Conservation (phyloP, 2,888 invertebrate genomes). For the Autographa pulchrina region DNA sequence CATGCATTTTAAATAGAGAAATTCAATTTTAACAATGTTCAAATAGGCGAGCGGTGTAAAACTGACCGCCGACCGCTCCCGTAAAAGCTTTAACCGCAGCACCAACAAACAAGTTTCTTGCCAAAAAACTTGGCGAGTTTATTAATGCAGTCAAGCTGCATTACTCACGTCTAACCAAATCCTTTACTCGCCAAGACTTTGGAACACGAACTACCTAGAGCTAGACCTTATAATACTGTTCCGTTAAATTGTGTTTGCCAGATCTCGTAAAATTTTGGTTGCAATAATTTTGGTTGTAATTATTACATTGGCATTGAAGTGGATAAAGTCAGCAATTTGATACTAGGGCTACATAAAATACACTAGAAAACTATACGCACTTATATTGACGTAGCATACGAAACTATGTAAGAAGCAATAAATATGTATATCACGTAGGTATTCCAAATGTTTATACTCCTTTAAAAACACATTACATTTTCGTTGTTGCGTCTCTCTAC, state of each 20-base stretch:
- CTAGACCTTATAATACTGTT: conserved; percentile 59
- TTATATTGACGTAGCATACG: too few relatives aligned
- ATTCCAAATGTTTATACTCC: too few relatives aligned
- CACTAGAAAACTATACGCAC: too few relatives aligned
- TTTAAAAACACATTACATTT: too few relatives aligned
- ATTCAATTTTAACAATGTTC: conserved; percentile 55
- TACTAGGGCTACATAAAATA: too few relatives aligned
- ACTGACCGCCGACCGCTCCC: conserved; percentile 55
- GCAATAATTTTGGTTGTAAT: conserved; percentile 46
- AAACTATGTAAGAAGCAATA: too few relatives aligned
- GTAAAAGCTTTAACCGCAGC: conserved; percentile 63
- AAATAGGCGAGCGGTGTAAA: conserved; percentile 55
- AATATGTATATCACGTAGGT: too few relatives aligned
- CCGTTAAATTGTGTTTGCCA: conserved; percentile 25
- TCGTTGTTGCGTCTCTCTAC: too few relatives aligned
- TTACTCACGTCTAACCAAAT: conserved; percentile 77
- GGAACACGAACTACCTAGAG: conserved; percentile 58
- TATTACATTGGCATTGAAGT: conserved; percentile 31
- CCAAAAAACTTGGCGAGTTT: conserved; percentile 83
- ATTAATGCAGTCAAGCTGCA: conserved; percentile 81
- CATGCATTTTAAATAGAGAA: conserved; percentile 49
- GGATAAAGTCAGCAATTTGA: conserved; percentile 20
- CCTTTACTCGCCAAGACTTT: conserved; percentile 69
- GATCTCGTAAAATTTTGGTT: conserved; percentile 43
- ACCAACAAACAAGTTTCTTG: conserved; percentile 72